Base-by-base conservation (phyloP, 1,140 invertebrate species). In the Solenopsis invicta region DNA sequence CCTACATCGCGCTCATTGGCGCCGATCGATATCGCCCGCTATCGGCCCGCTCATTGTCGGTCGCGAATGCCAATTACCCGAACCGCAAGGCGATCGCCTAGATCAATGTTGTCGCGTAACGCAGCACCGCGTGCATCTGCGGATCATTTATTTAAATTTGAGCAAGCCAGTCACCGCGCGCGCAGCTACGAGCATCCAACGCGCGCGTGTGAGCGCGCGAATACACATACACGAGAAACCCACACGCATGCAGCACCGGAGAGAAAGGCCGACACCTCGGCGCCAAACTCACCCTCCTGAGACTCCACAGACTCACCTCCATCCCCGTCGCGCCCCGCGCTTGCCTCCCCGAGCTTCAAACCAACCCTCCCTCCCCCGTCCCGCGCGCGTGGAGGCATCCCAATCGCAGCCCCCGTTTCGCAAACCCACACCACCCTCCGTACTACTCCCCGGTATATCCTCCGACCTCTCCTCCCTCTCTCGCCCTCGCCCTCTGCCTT, bases 221-320 rank as follows among this genome's bases (percentile, higher is more conserved):
- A 37, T 29, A 37, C 21, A 74, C 45, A n/a, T 48, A 34, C 62
- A 77, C 78, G 80, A 54, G 48, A 64, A 64, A 77, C 48, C 67
- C 29, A 52, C 52, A 64, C 29, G 64, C 80, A 89, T 77, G 89
- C 84, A 87, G 59, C 69, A 78, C 21, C 45, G 81, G 87, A 88
- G 89, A 90, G 91, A 87, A 88, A 91, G 90, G 92, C 92, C 95
- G 95, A 95, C 95, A 95, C 95, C 94, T 95, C 92, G 95, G 95
- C 95, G 95, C 95, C 95, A 93, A 94, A 94, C 94, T 94, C 95
- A 94, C 94, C 95, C 95, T 93, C 93, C 93, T 92, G 93, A 94
- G 94, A 94, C 94, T 95, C 94, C 93, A 92, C 93, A 95, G 94
- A 94, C 94, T 94, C 94, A 94, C 94, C 94, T 95, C 94, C 92